Evolutionary conservation across 2,888 invertebrate species (phyloP), one percentile per base, ranked within the genome.

Genomic region (Drosophila anomelani): DNA sequence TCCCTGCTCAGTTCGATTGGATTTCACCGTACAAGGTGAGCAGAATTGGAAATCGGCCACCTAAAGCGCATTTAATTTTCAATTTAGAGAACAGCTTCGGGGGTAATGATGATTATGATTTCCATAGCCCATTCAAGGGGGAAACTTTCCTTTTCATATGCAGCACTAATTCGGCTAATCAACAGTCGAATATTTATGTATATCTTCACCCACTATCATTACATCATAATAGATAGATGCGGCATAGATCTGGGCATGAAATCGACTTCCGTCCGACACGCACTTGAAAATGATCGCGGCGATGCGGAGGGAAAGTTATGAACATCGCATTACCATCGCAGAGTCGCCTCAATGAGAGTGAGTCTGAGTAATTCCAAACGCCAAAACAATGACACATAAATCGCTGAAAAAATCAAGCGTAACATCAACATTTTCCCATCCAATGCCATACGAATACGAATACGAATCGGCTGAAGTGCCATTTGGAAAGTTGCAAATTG

Each of bases 361-460:
- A 55, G 59, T 66, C 61, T 76, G 69, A 9, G 88, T 85, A 87
- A 82, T 82, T 82, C 69, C 85, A 75, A 76, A 76, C 71, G 63
- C 69, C 85, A 63, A 88, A 87, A 88, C 82, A 83, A 83, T 83
- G 82, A 88, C 78, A 85, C 67, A 87, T 75, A 86, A 84, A 87
- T 75, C 81, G 81, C 56, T 41, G 54, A 12, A 43, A 17, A 75
- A 76, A 82, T 82, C 80, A 80, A 77, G 82, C 82, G 80, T 85
- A 87, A 79, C 85, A 71, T 68, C 68, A 34, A 64, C 64, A 67
- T 58, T 74, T 78, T 78, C 78, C 71, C 55, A 85, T 41, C 49
- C 15, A 51, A 23, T 26, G 13, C 49, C 26, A 17, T n/a, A 15
- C 17, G 61, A 57, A 34, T n/a, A 15, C 17, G 61, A 57, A 34